Evolutionary conservation across 2,113 vertebrate genomes (phyloP).

Genomic region (Tiliqua scincoides): DNA sequence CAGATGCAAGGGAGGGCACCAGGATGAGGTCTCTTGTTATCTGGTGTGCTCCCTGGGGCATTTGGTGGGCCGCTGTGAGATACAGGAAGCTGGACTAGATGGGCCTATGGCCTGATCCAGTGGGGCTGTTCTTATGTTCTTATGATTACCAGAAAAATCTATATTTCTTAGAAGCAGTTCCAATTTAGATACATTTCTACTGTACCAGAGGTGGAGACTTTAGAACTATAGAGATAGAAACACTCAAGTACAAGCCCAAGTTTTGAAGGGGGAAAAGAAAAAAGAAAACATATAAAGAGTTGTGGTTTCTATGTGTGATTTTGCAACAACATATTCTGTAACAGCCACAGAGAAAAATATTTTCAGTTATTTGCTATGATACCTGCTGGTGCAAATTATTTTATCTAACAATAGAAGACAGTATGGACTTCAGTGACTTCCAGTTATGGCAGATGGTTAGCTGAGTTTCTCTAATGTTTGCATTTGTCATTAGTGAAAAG

Average conservation of each 20-base stretch:
- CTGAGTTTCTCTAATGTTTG: background rate
- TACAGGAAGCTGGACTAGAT: too few relatives aligned
- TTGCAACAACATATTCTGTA: background rate
- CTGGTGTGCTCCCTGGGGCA: too few relatives aligned
- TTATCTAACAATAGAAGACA: background rate
- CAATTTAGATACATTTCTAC: too few relatives aligned
- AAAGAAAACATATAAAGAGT: background rate
- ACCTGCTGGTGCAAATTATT: background rate
- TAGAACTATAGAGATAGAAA: background rate
- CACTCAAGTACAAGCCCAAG: background rate
- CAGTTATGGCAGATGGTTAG: background rate
- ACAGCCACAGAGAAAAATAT: background rate
- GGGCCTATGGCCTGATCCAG: too few relatives aligned
- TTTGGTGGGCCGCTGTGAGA: too few relatives aligned
- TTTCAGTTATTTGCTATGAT: background rate
- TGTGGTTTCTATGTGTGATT: background rate
- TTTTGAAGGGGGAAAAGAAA: background rate
- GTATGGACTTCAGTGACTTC: background rate
- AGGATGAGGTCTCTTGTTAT: too few relatives aligned
- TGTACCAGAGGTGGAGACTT: too few relatives aligned
- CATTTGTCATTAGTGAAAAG: background rate
- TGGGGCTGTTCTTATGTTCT: too few relatives aligned
- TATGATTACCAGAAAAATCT: too few relatives aligned
- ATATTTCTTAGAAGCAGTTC: too few relatives aligned
- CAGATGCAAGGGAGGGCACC: too few relatives aligned